Conservation (phyloP, 2,113 vertebrate species). For the Pedetes capensis region DNA sequence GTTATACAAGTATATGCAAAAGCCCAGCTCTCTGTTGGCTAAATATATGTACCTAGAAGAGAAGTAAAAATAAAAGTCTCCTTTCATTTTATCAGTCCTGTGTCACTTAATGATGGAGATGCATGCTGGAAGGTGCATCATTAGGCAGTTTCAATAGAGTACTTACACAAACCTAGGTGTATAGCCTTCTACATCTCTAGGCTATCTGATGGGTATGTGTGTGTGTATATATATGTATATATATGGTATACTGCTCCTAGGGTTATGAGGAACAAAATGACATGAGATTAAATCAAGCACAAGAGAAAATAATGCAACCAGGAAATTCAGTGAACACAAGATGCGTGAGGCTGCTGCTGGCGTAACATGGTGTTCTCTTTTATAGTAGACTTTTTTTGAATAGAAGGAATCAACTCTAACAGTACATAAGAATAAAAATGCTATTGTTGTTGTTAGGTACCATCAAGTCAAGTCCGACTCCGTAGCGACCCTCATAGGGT, state of each 20-base stretch:
- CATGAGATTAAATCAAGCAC: background rate
- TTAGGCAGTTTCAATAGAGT: background rate
- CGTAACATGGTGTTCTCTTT: background rate
- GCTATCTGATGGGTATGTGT: background rate
- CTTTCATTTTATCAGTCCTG: background rate
- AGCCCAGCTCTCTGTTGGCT: background rate
- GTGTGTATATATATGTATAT: background rate
- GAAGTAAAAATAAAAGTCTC: background rate
- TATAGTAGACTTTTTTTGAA: background rate
- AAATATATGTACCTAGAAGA: background rate
- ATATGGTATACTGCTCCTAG: too few relatives aligned
- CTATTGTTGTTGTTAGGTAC: too few relatives aligned
- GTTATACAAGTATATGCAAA: rapidly evolving
- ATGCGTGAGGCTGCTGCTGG: background rate
- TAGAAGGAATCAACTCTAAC: too few relatives aligned
- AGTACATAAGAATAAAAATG: too few relatives aligned
- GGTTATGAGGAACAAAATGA: background rate
- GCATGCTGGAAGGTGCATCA: background rate
- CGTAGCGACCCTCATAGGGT: too few relatives aligned
- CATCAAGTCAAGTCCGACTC: too few relatives aligned
- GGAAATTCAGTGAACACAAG: background rate
- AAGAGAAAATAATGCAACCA: background rate
- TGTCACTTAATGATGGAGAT: background rate
- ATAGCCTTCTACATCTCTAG: too few relatives aligned
- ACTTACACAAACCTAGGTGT: background rate